These are phyloP conservation scores for Mionectes olivaceus DNA, from an alignment of 2,797 vertebrate genomes.

Conservation along the genomic window DNA sequence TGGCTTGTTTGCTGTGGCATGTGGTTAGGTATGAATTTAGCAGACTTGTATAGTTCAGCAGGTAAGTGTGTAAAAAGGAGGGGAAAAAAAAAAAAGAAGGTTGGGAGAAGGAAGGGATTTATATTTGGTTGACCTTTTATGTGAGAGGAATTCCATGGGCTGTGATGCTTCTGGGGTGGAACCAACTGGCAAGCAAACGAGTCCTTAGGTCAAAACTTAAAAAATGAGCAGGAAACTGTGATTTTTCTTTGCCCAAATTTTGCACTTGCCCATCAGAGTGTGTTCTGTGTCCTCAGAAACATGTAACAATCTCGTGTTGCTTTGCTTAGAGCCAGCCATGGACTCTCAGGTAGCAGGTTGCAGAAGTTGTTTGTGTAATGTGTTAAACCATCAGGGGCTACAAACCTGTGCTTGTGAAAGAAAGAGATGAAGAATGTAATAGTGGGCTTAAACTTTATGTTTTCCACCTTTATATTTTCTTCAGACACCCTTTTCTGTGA, in stretches of 20 bases:
- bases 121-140: background rate
- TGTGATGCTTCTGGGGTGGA: background rate
- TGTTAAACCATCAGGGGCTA: rapidly evolving
- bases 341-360: background rate
- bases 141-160: background rate
- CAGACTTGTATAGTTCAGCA: background rate
- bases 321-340: background rate
- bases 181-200: background rate
- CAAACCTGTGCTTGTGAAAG: background rate
- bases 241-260: background rate
- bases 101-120: background rate
- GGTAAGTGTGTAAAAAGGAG: background rate
- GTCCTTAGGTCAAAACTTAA: background rate
- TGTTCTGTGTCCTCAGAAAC: background rate
- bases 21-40: background rate
- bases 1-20: background rate
- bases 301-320: background rate
- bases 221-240: background rate
- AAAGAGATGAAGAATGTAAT: background rate
- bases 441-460: background rate
- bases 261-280: background rate
- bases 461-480: background rate
- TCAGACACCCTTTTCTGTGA: background rate
- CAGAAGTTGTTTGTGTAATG: background rate
- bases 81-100: background rate